These are phyloP conservation scores for Anorthoa munda DNA, from an alignment of 2,888 invertebrate species.

Conservation along the genomic window DNA sequence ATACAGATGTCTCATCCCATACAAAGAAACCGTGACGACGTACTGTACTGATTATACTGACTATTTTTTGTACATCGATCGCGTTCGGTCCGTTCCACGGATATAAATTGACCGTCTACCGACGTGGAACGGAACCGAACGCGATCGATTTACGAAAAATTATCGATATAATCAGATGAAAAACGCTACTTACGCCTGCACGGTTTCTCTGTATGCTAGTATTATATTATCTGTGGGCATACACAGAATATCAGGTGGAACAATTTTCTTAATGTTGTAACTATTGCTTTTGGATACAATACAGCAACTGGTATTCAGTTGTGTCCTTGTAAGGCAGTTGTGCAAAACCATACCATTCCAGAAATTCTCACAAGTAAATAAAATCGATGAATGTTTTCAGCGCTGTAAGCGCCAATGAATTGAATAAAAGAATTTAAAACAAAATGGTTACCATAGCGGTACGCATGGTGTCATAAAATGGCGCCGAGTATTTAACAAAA, in stretches of 20 bases:
- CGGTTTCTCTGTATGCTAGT: too few species aligned
- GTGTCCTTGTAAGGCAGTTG: not conserved
- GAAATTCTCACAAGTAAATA: not conserved
- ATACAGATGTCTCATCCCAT: too few species aligned
- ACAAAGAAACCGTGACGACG: too few species aligned
- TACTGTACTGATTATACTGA: too few species aligned
- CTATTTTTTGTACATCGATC: too few species aligned
- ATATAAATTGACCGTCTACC: too few species aligned
- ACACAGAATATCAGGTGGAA: not conserved
- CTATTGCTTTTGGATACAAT: not conserved
- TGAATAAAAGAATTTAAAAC: slow-evolving; percentile 17
- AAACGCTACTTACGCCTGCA: too few species aligned
- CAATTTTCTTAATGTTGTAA: not conserved
- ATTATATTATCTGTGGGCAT: too few species aligned
- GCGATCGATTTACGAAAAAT: too few species aligned
- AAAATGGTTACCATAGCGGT: not conserved
- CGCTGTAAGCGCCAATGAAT: not conserved
- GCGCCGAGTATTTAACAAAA: slow-evolving; percentile 37
- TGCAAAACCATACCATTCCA: not conserved
- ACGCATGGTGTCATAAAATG: slow-evolving; percentile 37
- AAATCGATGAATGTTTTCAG: not conserved
- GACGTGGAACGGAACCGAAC: too few species aligned
- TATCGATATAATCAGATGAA: too few species aligned
- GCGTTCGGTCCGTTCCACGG: too few species aligned
- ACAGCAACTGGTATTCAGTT: not conserved